A percentile compares a stretch with the other conserved stretches of the same genome.
Conservation (phyloP, 1,140 invertebrate genomes). For the Laupala kohalensis region DNA sequence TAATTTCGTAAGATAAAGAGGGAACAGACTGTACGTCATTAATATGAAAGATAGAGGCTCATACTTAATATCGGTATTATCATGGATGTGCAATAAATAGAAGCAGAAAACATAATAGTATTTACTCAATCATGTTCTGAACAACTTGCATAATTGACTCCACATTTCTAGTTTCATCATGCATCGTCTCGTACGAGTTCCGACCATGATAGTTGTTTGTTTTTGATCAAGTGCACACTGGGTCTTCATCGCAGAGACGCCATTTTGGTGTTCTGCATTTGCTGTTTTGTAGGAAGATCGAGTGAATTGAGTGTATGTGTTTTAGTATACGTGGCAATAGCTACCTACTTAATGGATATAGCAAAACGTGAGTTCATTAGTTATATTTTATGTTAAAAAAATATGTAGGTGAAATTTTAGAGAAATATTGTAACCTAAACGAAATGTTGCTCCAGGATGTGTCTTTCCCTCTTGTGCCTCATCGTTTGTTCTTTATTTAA, state of each 20-base stretch:
- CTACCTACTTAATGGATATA: slow-evolving; percentile 44
- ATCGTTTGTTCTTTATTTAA: slow-evolving; percentile 28
- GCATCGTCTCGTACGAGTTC: no score
- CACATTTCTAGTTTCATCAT: no score
- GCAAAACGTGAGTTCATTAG: slow-evolving; percentile 4
- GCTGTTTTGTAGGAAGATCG: background rate
- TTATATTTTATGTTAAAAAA: background rate
- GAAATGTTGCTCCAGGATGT: slow-evolving; percentile 12
- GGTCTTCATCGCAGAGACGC: background rate
- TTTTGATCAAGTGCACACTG: background rate
- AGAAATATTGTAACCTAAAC: slow-evolving; percentile 13
- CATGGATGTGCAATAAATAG: no score
- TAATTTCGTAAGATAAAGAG: no score
- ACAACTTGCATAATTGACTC: no score
- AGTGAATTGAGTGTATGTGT: background rate
- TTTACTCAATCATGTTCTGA: no score
- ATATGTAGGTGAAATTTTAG: background rate
- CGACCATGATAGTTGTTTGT: background rate
- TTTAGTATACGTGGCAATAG: slow-evolving; percentile 17
- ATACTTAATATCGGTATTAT: no score
- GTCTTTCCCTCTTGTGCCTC: slow-evolving; percentile 15
- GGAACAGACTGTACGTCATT: no score
- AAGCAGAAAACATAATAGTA: no score
- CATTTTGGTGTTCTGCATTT: background rate
- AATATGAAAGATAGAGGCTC: no score